phyloP scores from a whole-genome alignment of 2,888 invertebrate species.

The Thera obeliscata region DNA sequence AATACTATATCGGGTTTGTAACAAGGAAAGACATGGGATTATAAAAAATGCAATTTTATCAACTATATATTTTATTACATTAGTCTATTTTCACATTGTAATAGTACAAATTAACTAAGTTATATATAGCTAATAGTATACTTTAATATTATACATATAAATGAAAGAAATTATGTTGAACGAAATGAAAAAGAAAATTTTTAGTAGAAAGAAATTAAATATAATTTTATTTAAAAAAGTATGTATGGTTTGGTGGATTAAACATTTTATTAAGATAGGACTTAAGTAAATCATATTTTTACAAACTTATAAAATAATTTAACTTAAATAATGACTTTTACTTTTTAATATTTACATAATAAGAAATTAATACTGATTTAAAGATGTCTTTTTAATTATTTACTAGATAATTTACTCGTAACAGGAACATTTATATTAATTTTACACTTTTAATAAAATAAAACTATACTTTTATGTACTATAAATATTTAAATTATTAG shows the following conservation, averaged over 20 bases:
- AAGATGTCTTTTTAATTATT: slow-evolving; percentile 22
- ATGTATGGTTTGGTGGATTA: neutral
- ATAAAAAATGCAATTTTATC: slow-evolving; percentile 2
- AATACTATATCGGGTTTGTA: neutral
- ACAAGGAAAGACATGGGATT: neutral
- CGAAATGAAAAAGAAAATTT: too few relatives aligned
- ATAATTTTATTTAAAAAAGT: too few relatives aligned
- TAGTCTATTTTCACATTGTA: slow-evolving; percentile 9
- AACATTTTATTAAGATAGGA: too few relatives aligned
- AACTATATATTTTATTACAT: slow-evolving; percentile 21
- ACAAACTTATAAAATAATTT: neutral
- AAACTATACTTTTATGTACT: neutral
- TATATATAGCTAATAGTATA: slow-evolving; percentile 19
- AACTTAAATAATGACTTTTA: slow-evolving; percentile 8
- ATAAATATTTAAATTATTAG: too few relatives aligned
- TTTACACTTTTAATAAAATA: neutral
- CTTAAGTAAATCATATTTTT: neutral
- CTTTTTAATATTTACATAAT: slow-evolving; percentile 11
- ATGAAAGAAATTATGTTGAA: too few relatives aligned
- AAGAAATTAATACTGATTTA: slow-evolving; percentile 29
- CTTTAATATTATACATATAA: neutral
- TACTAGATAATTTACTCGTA: slow-evolving; percentile 4
- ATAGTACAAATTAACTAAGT: slow-evolving; percentile 9
- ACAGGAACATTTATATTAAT: slow-evolving; percentile 21
- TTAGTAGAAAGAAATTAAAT: too few relatives aligned